Evolutionary conservation across 2,797 vertebrate genomes (phyloP), one percentile per base, ranked within the genome.

Genomic region (Hemibagrus guttatus): DNA sequence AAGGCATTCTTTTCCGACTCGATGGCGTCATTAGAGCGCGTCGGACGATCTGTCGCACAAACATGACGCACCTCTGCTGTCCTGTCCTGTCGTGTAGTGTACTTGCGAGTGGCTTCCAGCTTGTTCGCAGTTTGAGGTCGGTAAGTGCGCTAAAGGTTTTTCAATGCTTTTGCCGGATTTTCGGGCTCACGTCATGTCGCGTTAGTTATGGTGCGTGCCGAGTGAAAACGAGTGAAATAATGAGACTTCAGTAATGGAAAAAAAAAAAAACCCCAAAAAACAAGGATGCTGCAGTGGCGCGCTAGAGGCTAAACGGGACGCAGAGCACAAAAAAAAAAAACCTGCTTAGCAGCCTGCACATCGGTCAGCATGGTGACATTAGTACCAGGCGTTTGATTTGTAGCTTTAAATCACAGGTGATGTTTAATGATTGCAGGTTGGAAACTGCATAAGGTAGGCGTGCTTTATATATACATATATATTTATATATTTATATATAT

Each of bases 1-100:
- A 54, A 56, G 16, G 17, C 52, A 16, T 54, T 19, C n/a, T 76
- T 7, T 5, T 9, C 46, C 1, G 28, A 21, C 28, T 35, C 17
- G 8, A 16, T 23, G 28, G 14, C 71, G 86, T 87, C 86, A 87
- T 87, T 74, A 42, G 17, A 31, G 31, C 2, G 86, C 81, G 72
- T 31, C 86, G 71, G 59, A 11, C 31, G 0, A 46, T 49, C 26
- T 78, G 86, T 87, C 86, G 86, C 86, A 26, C 4, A 31, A 68
- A 54, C 35, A 83, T 83, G 86, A 87, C 81, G 72, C n/a, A 2
- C 1, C 0, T 17, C 42, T 63, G 61, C 81, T 16, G 72, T 64
- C 68, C 68, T 49, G 79, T 81, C 23, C 59, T 63, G 78, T 12
- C 59, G 79, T 35, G 23, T 63, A 26, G 58, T 81, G 39, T 61